Base-by-base conservation (phyloP, 2,888 invertebrate species). In the Stegana nigrithorax region DNA sequence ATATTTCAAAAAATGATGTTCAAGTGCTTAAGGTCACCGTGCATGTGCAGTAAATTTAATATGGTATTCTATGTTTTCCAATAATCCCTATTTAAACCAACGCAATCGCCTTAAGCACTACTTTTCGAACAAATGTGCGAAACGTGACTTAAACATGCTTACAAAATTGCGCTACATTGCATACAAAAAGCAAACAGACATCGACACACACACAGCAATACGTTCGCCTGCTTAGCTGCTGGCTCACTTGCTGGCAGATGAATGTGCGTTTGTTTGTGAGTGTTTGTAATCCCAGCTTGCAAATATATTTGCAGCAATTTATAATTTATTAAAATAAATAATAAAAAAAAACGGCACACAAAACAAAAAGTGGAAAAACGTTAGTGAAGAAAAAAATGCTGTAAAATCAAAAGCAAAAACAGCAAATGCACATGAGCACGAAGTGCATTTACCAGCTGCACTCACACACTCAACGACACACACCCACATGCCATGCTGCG, bases 301-400 rank as follows among this genome's bases (percentile, higher is more conserved):
- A 76, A 78, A 76, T 80, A 76, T 80, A 76, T 76, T 75, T 76
- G 75, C 78, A 70, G 68, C 73, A 76, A 76, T 76, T 80, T 76
- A 76, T 80, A 76, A 76, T 76, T 76, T 76, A 76, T 76, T 78
- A 76, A 80, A 78, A 75, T 78, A 78, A 65, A 70, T 66, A 65
- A 77, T 67, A 65, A 64, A 65, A 70, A 77, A 68, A 70, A 65
- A 79, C 63, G 68, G 78, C 75, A 64, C 69, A 73, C 68, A 64
- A 65, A 36, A 14, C 5, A 32, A 39, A 39, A 39, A 39, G 14
- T n/a, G n/a, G n/a, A n/a, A 6, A 39, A 39, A 32, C n/a, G 10
- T 39, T 39, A 6, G 39, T 39, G 17, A 14, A 8, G 39, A 39
- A 39, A 39, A n/a, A n/a, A 36, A 36, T 36, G 36, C 10, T 29